These are phyloP conservation scores for Nineta flava DNA, from an alignment of 2,888 invertebrate species.

Conservation along the genomic window DNA sequence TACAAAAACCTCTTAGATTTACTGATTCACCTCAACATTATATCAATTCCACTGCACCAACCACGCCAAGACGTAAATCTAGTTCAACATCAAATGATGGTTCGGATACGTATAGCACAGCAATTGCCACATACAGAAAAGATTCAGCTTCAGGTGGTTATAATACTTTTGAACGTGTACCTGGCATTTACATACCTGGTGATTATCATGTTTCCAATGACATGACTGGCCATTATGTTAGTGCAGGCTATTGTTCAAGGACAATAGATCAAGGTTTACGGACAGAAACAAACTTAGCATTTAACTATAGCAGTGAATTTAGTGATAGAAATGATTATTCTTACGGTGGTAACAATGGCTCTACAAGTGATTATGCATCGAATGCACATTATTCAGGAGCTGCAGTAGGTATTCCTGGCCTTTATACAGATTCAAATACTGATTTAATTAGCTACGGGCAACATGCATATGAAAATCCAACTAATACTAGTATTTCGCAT, in stretches of 20 bases:
- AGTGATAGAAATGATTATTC: not conserved
- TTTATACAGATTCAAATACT: constrained; percentile 2
- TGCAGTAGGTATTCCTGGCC: not conserved
- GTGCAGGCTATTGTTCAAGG: constrained; percentile 1
- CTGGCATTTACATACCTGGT: constrained; percentile 30
- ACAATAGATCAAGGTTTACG: constrained; percentile 17
- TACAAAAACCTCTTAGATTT: constrained; percentile 50
- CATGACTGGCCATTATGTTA: not conserved
- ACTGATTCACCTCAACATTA: constrained; percentile 62
- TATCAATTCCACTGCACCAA: constrained; percentile 31
- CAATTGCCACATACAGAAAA: constrained; percentile 27
- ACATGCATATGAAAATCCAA: constrained; percentile 37
- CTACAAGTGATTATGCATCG: constrained; percentile 22
- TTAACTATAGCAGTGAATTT: constrained; percentile 16
- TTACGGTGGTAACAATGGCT: not conserved
- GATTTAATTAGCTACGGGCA: not conserved
- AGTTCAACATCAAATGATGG: constrained; percentile 56
- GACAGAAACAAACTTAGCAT: constrained; percentile 17
- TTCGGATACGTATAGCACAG: constrained; percentile 32
- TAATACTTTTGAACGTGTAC: constrained; percentile 29
- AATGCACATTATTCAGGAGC: constrained; percentile 22
- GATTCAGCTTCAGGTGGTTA: constrained; percentile 25
- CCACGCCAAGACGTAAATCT: constrained; percentile 52
- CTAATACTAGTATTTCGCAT: constrained; percentile 17
- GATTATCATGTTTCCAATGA: constrained; percentile 19